A percentile compares a stretch with the other conserved stretches of the same genome.
These are phyloP conservation scores for Octonoba sinensis DNA, from an alignment of 2,888 invertebrate genomes.

Conservation along the genomic window DNA sequence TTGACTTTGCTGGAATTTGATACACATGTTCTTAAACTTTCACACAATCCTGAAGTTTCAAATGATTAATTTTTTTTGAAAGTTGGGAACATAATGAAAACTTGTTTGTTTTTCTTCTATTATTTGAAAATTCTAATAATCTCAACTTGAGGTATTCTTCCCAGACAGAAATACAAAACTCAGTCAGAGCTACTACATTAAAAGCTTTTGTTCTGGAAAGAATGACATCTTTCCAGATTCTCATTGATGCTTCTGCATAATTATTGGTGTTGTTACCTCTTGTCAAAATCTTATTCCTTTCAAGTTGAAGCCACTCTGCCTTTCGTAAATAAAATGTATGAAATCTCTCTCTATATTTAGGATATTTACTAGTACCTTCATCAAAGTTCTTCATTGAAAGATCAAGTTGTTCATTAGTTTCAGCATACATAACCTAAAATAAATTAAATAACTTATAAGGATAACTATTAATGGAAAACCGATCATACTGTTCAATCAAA, in stretches of 20 bases:
- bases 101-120: background rate
- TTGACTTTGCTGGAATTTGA: background rate
- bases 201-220: constrained; percentile 15
- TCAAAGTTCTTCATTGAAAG: background rate
- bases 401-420: background rate
- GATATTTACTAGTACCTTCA: background rate
- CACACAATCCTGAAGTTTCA: background rate
- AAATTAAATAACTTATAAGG: too few relatives aligned
- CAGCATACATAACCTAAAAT: constrained; percentile 17
- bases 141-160: background rate
- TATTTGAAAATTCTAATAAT: background rate
- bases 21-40: background rate
- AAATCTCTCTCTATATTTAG: background rate
- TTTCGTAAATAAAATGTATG: background rate
- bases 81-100: background rate
- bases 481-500: too few relatives aligned
- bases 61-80: background rate
- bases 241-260: constrained; percentile 5
- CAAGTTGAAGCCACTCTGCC: background rate
- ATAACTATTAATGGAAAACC: too few relatives aligned
- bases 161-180: constrained; percentile 14
- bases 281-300: background rate
- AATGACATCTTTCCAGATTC: constrained; percentile 11
- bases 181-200: constrained; percentile 1
- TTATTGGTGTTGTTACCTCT: constrained; percentile 13